Percentiles rank a stretch among this genome's conserved stretches.
Evolutionary conservation across 2,113 vertebrate genomes (phyloP).

Genomic region (Lagopus leucura): DNA sequence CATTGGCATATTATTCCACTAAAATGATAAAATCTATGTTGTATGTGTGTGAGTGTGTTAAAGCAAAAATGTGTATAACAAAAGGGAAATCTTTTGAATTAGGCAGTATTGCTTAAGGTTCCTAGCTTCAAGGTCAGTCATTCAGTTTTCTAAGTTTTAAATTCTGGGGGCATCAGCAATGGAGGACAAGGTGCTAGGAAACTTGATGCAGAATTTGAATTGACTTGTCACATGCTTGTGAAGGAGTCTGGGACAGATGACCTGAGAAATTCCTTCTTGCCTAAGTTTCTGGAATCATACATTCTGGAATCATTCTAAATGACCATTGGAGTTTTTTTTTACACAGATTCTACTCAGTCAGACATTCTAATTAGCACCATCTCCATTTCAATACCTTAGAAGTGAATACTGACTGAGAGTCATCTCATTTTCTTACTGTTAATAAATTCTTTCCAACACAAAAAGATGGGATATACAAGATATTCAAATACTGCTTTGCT

Average conservation of each 20-base stretch:
- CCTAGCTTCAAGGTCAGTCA: background rate
- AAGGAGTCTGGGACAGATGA: background rate
- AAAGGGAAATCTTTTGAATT: background rate
- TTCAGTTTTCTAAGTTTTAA: background rate
- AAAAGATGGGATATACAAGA: constrained; percentile 48
- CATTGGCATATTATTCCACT: background rate
- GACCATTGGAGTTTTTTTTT: background rate
- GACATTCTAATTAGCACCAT: background rate
- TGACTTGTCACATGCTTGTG: background rate
- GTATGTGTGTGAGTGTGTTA: background rate
- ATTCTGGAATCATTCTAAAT: background rate
- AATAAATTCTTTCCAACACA: constrained; percentile 39
- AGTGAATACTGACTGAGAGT: background rate
- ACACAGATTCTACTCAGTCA: background rate
- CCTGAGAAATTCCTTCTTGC: background rate
- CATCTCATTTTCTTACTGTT: background rate
- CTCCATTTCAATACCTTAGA: background rate
- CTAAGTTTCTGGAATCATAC: background rate
- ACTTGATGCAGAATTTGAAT: background rate
- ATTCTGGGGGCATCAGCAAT: background rate
- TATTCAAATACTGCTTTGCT: constrained; percentile 23
- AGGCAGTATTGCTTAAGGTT: background rate
- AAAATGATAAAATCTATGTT: background rate
- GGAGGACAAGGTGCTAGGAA: background rate
- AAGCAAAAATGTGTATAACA: background rate